Conservation (phyloP, 2,113 vertebrate species). For the Oriolus oriolus region DNA sequence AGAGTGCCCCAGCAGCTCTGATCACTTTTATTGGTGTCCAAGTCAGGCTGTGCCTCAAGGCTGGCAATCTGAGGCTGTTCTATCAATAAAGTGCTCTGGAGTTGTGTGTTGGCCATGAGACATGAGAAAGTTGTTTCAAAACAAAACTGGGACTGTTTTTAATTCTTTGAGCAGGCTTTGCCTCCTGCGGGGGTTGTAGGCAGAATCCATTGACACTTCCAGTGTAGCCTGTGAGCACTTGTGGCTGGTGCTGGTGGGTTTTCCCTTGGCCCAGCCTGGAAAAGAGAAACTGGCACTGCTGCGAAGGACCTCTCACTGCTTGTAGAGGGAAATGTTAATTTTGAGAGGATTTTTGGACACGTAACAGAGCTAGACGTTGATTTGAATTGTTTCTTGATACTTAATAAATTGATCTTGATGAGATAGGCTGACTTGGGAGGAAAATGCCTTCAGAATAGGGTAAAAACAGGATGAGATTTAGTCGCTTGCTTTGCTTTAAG, state of each 20-base stretch:
- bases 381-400: neutral
- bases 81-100: neutral
- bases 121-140: neutral
- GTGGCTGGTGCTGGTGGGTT: neutral
- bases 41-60: neutral
- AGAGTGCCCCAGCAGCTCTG: neutral
- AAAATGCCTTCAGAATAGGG: neutral
- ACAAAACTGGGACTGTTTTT: neutral
- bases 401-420: neutral
- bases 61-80: neutral
- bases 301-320: accelerated
- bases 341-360: neutral
- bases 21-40: accelerated
- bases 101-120: neutral
- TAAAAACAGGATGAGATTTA: neutral
- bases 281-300: neutral
- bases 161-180: neutral
- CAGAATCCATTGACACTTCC: neutral
- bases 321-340: neutral
- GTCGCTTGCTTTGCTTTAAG: neutral
- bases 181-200: neutral
- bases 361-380: accelerated
- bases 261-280: neutral
- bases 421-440: neutral
- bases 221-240: neutral